These are phyloP conservation scores for Volucella bombylans DNA, from an alignment of 2,888 invertebrate species.

Conservation along the genomic window DNA sequence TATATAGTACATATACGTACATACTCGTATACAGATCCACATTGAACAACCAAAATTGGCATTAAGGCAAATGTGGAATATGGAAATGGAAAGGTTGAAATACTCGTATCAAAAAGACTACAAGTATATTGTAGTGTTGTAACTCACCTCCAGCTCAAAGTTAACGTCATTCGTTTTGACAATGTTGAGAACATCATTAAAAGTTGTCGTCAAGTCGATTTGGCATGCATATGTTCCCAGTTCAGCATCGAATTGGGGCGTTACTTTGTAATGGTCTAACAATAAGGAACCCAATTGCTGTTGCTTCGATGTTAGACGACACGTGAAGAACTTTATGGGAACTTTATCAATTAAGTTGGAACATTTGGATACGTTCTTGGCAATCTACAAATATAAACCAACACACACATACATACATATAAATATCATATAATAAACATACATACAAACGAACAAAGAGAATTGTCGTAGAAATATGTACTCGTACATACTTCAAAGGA, in stretches of 20 bases:
- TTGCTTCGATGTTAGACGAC: constrained; percentile 79
- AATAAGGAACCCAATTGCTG: constrained; percentile 77
- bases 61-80: not conserved
- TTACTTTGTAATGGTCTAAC: constrained; percentile 79
- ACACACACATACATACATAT: constrained; percentile 10
- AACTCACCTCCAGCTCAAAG: constrained; percentile 80
- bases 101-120: constrained; percentile 19
- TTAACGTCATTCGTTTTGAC: constrained; percentile 80
- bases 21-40: constrained; percentile 34
- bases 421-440: not conserved
- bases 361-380: constrained; percentile 80
- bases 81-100: not conserved
- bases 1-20: too few relatives aligned
- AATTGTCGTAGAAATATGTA: constrained; percentile 19
- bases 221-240: constrained; percentile 81
- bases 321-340: constrained; percentile 79
- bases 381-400: constrained; percentile 77
- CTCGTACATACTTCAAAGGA: constrained; percentile 37
- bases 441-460: not conserved
- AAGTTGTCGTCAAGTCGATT: constrained; percentile 78
- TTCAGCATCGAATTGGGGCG: constrained; percentile 79
- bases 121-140: not conserved
- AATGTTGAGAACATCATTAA: constrained; percentile 79
- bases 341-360: constrained; percentile 77
- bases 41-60: constrained; percentile 32